Evolutionary conservation across 1,140 invertebrate genomes (phyloP).

Genomic region (Leptinotarsa undecemlineata): DNA sequence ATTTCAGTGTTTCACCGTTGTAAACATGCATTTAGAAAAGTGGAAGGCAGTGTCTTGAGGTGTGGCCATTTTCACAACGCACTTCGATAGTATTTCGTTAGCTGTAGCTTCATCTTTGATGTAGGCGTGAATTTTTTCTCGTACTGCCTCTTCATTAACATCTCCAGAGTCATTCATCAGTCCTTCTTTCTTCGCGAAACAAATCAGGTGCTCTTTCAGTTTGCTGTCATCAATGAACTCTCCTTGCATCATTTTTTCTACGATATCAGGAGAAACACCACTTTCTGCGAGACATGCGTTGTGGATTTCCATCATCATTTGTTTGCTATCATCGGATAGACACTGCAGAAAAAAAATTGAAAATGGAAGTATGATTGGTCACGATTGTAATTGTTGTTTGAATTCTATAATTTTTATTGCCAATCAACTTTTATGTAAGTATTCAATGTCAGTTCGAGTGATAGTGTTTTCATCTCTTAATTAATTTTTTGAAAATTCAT

Average conservation of each 20-base stretch:
- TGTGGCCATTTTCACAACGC: not conserved
- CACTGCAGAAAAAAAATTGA: not conserved
- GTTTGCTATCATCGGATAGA: not conserved
- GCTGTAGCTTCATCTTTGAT: slow-evolving; percentile 45
- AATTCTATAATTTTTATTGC: too few species aligned
- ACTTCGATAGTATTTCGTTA: not conserved
- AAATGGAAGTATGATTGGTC: too few species aligned
- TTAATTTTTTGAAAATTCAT: too few species aligned
- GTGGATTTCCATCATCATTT: not conserved
- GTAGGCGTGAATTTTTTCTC: slow-evolving; percentile 41
- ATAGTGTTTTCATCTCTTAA: too few species aligned
- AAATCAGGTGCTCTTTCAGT: slow-evolving; percentile 54
- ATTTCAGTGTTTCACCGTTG: too few species aligned
- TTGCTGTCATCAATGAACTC: slow-evolving; percentile 52
- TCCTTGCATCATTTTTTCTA: slow-evolving; percentile 53
- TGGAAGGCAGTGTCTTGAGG: slow-evolving; percentile 13
- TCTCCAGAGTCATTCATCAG: slow-evolving; percentile 51
- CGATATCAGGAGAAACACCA: slow-evolving; percentile 20
- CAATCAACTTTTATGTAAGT: too few species aligned
- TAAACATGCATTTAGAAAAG: slow-evolving; percentile 5
- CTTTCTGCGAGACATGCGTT: not conserved
- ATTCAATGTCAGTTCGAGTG: too few species aligned
- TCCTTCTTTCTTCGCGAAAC: slow-evolving; percentile 55
- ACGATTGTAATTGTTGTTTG: too few species aligned
- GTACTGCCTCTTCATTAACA: slow-evolving; percentile 50